Evolutionary conservation across 1,140 invertebrate species (phyloP).

Genomic region (Drosophila jambulina): DNA sequence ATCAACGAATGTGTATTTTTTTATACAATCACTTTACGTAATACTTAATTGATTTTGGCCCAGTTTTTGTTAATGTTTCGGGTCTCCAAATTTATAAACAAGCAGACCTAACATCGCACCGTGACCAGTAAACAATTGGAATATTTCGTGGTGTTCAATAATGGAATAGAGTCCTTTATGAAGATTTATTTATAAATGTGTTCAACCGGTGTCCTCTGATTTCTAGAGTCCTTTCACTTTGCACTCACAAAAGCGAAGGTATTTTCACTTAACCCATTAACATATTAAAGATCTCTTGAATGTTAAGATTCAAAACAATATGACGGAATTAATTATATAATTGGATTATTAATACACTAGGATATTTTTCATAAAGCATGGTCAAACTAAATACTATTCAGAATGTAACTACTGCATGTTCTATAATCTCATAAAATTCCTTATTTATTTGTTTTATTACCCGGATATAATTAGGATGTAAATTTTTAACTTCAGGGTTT

Average conservation of each 20-base stretch:
- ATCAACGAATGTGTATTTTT: background rate
- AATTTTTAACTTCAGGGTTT: conserved; percentile 19
- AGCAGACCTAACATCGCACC: background rate
- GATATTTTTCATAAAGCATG: background rate
- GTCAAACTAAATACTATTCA: background rate
- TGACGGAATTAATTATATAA: background rate
- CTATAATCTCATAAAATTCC: background rate
- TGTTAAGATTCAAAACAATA: background rate
- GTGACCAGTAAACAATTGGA: background rate
- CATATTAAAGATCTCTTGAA: too few species aligned
- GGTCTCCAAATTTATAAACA: background rate
- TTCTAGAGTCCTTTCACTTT: background rate
- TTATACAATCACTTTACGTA: conserved; percentile 29
- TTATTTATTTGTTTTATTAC: background rate
- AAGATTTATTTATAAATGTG: background rate
- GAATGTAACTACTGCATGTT: background rate
- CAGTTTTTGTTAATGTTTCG: background rate
- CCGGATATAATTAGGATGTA: background rate
- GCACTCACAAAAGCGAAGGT: background rate
- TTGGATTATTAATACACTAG: background rate
- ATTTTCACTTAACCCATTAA: background rate
- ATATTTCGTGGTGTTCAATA: background rate
- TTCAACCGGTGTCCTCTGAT: background rate
- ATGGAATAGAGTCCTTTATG: too few species aligned
- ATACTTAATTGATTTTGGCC: conserved; percentile 8